These are phyloP conservation scores for Tetranychus urticae DNA, from an alignment of 1,140 invertebrate species.

Conservation along the genomic window DNA sequence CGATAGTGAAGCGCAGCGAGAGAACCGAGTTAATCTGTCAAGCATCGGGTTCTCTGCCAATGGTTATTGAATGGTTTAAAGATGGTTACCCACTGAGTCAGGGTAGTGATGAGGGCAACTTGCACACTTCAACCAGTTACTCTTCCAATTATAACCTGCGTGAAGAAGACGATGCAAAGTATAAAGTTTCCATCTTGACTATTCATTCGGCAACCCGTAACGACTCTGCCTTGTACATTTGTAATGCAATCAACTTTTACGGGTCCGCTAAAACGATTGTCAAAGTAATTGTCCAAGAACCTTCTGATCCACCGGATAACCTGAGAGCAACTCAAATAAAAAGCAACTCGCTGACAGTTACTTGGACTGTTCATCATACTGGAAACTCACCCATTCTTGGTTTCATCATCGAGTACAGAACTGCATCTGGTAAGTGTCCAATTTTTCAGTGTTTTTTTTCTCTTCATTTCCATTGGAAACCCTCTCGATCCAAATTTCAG, in stretches of 20 bases:
- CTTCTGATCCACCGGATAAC: conserved; percentile 13
- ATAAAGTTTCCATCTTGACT: not conserved
- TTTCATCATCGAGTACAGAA: conserved; percentile 10
- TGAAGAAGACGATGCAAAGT: conserved; percentile 1
- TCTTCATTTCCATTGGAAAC: not conserved
- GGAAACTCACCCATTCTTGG: conserved; percentile 15
- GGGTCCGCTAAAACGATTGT: conserved; percentile 16
- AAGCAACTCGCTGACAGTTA: conserved; percentile 10
- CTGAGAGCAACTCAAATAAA: conserved; percentile 12
- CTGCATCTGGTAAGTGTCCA: not conserved
- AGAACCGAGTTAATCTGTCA: conserved; percentile 12
- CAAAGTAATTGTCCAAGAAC: conserved; percentile 20
- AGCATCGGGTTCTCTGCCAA: conserved; percentile 36
- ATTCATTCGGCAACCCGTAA: conserved; percentile 5
- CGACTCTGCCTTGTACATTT: conserved; percentile 19
- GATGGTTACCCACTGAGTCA: conserved; percentile 32
- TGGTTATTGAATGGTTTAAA: conserved; percentile 50
- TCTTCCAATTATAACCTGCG: not conserved
- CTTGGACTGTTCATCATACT: conserved; percentile 12
- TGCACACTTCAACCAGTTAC: too few relatives aligned
- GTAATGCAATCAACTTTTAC: conserved; percentile 1
- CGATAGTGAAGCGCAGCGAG: conserved; percentile 7
- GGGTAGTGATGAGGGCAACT: conserved; percentile 16
- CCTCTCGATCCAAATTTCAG: too few relatives aligned
- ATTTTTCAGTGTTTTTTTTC: not conserved